Evolutionary conservation across 1,140 invertebrate species (phyloP).

Genomic region (Mamestra configurata): DNA sequence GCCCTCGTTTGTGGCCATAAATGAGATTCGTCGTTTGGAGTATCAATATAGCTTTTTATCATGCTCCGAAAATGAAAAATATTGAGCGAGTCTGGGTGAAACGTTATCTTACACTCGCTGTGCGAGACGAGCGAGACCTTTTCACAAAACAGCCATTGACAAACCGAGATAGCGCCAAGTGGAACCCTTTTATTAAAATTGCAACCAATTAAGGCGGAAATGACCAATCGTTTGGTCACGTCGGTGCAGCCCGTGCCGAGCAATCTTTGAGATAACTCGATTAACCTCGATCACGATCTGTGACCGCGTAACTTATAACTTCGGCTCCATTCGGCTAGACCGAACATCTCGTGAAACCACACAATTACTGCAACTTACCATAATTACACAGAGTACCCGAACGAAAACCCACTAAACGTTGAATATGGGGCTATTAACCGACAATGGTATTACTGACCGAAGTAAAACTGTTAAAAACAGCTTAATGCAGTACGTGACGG

Average conservation of each 20-base stretch:
- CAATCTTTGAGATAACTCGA: constrained; percentile 62
- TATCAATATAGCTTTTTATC: constrained; percentile 16
- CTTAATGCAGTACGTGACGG: constrained; percentile 18
- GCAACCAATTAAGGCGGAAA: constrained; percentile 60
- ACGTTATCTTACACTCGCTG: background rate
- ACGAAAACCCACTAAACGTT: constrained; percentile 29
- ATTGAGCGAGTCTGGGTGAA: background rate
- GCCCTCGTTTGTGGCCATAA: constrained; percentile 14
- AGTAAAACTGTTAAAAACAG: constrained; percentile 20
- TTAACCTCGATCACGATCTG: constrained; percentile 56
- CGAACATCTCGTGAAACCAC: constrained; percentile 26
- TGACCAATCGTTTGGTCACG: constrained; percentile 58
- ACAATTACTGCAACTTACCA: constrained; percentile 13
- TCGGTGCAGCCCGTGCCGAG: constrained; percentile 43
- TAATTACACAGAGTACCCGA: constrained; percentile 25
- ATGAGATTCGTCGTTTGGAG: constrained; percentile 26
- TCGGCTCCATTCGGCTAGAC: constrained; percentile 11
- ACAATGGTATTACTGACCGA: constrained; percentile 13
- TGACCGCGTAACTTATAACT: constrained; percentile 52
- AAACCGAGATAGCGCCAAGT: background rate
- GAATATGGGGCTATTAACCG: constrained; percentile 24
- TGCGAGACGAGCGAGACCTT: background rate
- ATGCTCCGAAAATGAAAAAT: constrained; percentile 7
- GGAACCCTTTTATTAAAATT: constrained; percentile 42
- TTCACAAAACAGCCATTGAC: background rate